Conservation (phyloP, 2,113 vertebrate species). For the Forbesichthys papilliferus region DNA sequence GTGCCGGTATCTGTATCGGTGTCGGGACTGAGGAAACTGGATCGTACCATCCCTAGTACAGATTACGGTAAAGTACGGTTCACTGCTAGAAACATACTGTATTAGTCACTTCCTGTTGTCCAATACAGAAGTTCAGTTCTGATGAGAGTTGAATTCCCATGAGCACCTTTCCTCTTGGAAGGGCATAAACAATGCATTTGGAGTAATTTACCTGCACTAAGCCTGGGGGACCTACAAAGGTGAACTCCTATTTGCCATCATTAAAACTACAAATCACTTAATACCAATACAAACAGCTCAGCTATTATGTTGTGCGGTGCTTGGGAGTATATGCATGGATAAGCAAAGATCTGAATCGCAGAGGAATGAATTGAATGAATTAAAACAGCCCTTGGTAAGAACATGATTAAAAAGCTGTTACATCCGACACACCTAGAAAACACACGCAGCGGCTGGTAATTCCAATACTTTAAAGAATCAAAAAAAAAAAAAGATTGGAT, state of each 20-base stretch:
- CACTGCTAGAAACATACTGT: slow-evolving; percentile 34
- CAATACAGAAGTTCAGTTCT: slow-evolving; percentile 53
- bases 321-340: slow-evolving; percentile 65
- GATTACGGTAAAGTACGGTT: background rate
- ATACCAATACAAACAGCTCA: slow-evolving; percentile 77
- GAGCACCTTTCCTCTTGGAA: slow-evolving; percentile 68
- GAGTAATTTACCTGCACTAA: slow-evolving; percentile 77
- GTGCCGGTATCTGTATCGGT: too few relatives aligned
- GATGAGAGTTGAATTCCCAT: slow-evolving; percentile 68
- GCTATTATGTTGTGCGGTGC: slow-evolving; percentile 66
- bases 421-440: slow-evolving; percentile 46
- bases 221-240: slow-evolving; percentile 72
- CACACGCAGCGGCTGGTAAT: slow-evolving; percentile 27
- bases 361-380: slow-evolving; percentile 71
- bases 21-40: too few relatives aligned
- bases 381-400: slow-evolving; percentile 73
- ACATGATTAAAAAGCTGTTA: slow-evolving; percentile 72
- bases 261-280: slow-evolving; percentile 80
- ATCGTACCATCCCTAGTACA: too few relatives aligned
- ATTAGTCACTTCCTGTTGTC: slow-evolving; percentile 60
- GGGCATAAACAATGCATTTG: slow-evolving; percentile 70
- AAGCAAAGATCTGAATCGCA: slow-evolving; percentile 72
- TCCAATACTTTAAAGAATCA: slow-evolving; percentile 39
- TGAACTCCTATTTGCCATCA: slow-evolving; percentile 76
- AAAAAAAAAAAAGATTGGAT: slow-evolving; percentile 30